A percentile compares a stretch with the other conserved stretches of the same genome.
phyloP scores from a whole-genome alignment of 2,797 vertebrate genomes.

The Enteromius trimaculatus region DNA sequence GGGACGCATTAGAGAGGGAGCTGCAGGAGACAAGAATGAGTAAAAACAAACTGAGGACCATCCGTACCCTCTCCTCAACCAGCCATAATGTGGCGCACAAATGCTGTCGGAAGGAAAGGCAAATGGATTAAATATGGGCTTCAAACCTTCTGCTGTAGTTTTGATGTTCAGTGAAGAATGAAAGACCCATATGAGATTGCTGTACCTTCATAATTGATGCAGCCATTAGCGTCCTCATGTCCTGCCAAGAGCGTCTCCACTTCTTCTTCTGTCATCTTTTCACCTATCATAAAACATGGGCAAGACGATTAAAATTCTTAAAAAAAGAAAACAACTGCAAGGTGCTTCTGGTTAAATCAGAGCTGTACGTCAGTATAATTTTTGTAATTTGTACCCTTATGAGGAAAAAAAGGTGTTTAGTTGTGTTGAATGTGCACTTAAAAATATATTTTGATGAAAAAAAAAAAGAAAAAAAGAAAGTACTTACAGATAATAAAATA shows the following conservation, averaged over 20 bases:
- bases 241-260: constrained; percentile 88
- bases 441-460: background rate
- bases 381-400: background rate
- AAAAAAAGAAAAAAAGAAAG: too few relatives aligned
- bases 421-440: background rate
- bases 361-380: background rate
- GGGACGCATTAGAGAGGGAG: constrained; percentile 42
- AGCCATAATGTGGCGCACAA: constrained; percentile 85
- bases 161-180: constrained; percentile 4
- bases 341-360: background rate
- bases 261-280: constrained; percentile 93
- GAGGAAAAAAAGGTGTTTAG: background rate
- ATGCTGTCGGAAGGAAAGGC: constrained; percentile 78
- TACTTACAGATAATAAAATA: too few relatives aligned
- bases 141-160: constrained; percentile 8
- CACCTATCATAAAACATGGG: constrained; percentile 70
- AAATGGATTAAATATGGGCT: constrained; percentile 53
- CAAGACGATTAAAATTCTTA: background rate
- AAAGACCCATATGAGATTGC: background rate
- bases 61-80: constrained; percentile 75
- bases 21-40: constrained; percentile 32
- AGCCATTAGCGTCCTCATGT: constrained; percentile 90
- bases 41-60: constrained; percentile 57
- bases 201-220: constrained; percentile 93
- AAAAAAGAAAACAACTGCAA: background rate